Evolutionary conservation across 2,888 invertebrate genomes (phyloP), one percentile per base, ranked within the genome.

Genomic region (Spisula solida): DNA sequence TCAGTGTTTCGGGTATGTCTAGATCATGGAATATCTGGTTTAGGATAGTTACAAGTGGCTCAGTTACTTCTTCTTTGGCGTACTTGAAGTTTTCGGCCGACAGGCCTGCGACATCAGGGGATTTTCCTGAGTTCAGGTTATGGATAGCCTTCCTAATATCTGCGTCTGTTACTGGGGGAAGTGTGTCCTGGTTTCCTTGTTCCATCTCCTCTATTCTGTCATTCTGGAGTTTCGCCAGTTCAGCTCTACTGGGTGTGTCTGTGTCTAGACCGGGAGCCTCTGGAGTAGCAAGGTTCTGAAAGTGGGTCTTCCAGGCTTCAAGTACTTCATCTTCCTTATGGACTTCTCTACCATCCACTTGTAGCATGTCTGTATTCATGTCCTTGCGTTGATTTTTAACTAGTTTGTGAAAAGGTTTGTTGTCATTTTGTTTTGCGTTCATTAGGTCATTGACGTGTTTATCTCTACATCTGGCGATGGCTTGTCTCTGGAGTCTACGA

Each of bases 11-110:
- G 25, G 78, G 29, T 12, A 78, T 75, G 75, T 78, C 84, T 31
- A 78, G 75, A 20, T 84, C 29, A 51, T 51, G 47, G 55, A 84
- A 84, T 12, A 84, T 75, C 6, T n/a, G 14, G 29, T 84, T 84
- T 48, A 84, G 6, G 75, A 48, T 84, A 55, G 41, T 41, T 41
- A 41, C 41, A 41, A 41, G 41, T 41, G 41, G 41, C 41, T 41
- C 41, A 41, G 41, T 78, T 51, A 25, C 10, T 81, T 86, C 66
- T 56, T 20, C 80, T 18, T 41, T 48, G 20, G 34, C 48, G 20
- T 55, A 18, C n/a, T 34, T 79, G 18, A 55, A 20, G 55, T 55
- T 14, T 55, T 55, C 55, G 20, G 55, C 55, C 14, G 55, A 18
- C 20, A 55, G 14, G 14, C 55, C 55, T 48, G 55, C 80, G 60